A percentile compares a stretch with the other conserved stretches of the same genome.
phyloP scores from a whole-genome alignment of 2,797 vertebrate species.

The Chloroceryle amazona region DNA sequence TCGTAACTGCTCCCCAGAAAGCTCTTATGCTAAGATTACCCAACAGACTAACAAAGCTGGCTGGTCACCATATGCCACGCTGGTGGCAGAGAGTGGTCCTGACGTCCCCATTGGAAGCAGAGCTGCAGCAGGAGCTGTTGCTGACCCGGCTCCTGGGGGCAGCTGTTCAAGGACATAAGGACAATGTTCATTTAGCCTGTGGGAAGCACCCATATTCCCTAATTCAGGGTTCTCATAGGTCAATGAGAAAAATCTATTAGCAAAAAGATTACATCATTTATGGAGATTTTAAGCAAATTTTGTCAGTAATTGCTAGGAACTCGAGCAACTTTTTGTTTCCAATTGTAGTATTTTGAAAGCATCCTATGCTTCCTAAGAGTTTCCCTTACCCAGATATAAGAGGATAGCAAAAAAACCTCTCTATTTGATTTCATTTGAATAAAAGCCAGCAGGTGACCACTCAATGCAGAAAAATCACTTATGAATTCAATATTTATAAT shows the following conservation, averaged over 20 bases:
- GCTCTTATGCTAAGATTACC: not conserved
- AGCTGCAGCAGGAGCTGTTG: not conserved
- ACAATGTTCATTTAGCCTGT: not conserved
- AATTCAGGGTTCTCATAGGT: not conserved
- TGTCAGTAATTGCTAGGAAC: not conserved
- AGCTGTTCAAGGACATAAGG: not conserved
- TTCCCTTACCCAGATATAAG: not conserved
- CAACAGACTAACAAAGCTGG: not conserved
- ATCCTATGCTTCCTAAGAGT: not conserved
- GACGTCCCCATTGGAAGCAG: fast-evolving
- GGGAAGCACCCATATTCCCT: not conserved
- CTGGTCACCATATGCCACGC: fast-evolving
- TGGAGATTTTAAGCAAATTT: not conserved
- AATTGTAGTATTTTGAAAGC: not conserved
- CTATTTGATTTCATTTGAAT: not conserved
- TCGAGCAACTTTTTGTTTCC: not conserved
- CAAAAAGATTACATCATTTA: not conserved
- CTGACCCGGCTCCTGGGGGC: fast-evolving
- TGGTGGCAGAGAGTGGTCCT: not conserved
- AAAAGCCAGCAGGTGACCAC: not conserved
- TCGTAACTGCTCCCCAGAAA: not conserved
- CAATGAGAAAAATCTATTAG: not conserved
- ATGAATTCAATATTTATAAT: not conserved
- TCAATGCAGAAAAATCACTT: not conserved
- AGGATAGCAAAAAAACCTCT: not conserved